Evolutionary conservation across 1,140 invertebrate species (phyloP), one percentile per base, ranked within the genome.

Genomic region (Drosophila lowei): DNA sequence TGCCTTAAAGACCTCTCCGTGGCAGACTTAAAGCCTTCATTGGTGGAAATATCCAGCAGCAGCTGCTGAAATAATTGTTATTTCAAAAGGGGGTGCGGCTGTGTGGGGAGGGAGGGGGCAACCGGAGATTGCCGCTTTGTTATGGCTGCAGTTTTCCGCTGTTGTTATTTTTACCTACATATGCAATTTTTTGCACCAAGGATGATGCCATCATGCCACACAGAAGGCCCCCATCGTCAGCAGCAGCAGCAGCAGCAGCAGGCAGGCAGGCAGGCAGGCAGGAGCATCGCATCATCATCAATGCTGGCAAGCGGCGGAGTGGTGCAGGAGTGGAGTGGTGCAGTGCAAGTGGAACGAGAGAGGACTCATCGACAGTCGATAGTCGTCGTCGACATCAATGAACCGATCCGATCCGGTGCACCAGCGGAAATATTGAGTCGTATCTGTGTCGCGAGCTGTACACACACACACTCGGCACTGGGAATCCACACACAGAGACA

Each of bases 111-210:
- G 30, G 16, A 18, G 43, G 28, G 43, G 11, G n/a, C 13, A 34
- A 58, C 42, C 48, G 52, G 43, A 43, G 64, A 71, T 73, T 70
- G 68, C 65, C 56, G 68, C 68, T 70, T 70, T 65, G 62, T 65
- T 79, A 59, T 79, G 65, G 44, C 62, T 66, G 47, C 79, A 63
- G 67, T 73, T 84, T 79, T 85, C 62, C 72, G 66, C 72, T 68
- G 61, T 74, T 80, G 67, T 81, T 86, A 71, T 78, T 86, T 79
- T 86, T 80, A 80, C 78, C 83, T 88, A 81, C 65, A 83, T 86
- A 66, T 66, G 78, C 74, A 86, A 53, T 85, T 79, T 73, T 71
- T 84, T 74, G 46, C 68, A 54, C 55, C 79, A 84, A 84, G 79
- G 80, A 76, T 74, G 80, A 76, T 74, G 65, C 67, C 47, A 43